phyloP scores from a whole-genome alignment of 2,797 vertebrate species.

The Merluccius polli region DNA sequence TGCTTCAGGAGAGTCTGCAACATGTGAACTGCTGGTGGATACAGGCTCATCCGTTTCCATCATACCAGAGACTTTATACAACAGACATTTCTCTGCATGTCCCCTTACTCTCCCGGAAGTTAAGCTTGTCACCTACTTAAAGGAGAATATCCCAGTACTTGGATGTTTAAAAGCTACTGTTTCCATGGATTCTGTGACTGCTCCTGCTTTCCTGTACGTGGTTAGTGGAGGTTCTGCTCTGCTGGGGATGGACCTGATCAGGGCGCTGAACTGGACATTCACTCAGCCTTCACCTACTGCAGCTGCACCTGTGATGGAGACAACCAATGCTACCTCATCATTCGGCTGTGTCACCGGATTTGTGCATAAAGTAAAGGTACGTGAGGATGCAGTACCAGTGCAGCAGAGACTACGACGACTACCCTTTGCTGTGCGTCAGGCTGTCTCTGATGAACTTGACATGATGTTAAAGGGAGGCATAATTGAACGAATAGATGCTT shows the following conservation, averaged over 20 bases:
- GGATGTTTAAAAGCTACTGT: background rate
- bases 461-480: slow-evolving; percentile 3
- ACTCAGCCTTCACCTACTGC: too few relatives aligned
- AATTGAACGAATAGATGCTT: background rate
- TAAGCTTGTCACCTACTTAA: background rate
- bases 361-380: background rate
- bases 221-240: background rate
- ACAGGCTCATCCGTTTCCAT: slow-evolving; percentile 15
- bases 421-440: background rate
- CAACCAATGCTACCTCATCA: too few relatives aligned
- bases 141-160: background rate
- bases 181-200: background rate
- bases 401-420: background rate
- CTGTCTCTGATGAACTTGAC: background rate
- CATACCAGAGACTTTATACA: slow-evolving; percentile 1
- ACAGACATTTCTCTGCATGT: background rate
- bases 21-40: background rate
- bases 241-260: slow-evolving; percentile 8
- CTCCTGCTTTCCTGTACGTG: slow-evolving; percentile 1
- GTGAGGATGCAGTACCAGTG: background rate
- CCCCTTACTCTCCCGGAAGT: background rate
- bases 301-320: background rate
- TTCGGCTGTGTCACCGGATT: slow-evolving; percentile 4
- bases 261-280: background rate
- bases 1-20: background rate